Evolutionary conservation across 1,140 invertebrate species (phyloP), one percentile per base, ranked within the genome.

Genomic region (Zaprionus inermis): DNA sequence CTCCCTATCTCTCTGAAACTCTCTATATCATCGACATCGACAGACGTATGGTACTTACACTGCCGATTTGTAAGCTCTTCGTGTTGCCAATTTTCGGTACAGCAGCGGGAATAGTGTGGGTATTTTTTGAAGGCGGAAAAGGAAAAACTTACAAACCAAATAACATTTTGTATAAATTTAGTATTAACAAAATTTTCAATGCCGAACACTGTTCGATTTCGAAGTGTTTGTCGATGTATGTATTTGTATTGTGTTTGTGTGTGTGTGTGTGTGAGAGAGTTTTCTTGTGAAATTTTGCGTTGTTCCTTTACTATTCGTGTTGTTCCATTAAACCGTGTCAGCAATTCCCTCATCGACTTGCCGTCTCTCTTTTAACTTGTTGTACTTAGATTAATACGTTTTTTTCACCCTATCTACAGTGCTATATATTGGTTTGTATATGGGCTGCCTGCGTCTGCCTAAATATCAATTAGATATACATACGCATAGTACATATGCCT

Each of bases 331-430:
- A 85, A 86, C 72, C 75, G 56, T 76, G 73, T 65, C 70, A 83
- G 75, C 71, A 79, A 77, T 69, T 76, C 58, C n/a, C n/a, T n/a
- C 54, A 64, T 70, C 41, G 55, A 57, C 55, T 83, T 76, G 72
- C 32, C 54, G 60, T 72, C 44, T 44, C 24, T 44, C 41, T 34
- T 56, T 55, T 55, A 65, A n/a, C 54, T 38, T 54, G 41, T 78
- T 73, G 55, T 67, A 66, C 72, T 75, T 70, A 55, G 70, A 73
- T 16, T 61, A 72, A 88, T 57, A 84, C 79, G 75, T 84, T 71
- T 28, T 28, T 28, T 28, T 78, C 78, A 72, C 74, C 84, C 84
- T 89, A 89, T 89, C 84, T 89, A 89, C 84, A 89, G 80, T 90
- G 70, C 77, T 84, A 80, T 76, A 66, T 67, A 71, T 68, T 38